Conservation (phyloP, 2,797 vertebrate genomes). For the Chelidonichthys spinosus region DNA sequence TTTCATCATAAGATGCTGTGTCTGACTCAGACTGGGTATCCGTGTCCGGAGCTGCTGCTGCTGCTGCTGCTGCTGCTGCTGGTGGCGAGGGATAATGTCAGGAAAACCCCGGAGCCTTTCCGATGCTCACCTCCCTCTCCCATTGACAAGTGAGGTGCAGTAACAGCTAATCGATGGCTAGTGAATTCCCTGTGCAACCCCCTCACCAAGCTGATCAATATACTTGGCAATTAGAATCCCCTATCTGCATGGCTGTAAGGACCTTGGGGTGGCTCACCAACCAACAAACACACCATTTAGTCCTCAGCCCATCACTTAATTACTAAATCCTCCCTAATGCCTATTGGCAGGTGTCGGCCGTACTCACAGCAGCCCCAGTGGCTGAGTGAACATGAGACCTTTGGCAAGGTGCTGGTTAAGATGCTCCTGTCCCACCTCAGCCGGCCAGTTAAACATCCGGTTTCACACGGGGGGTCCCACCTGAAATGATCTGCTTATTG, state of each 20-base stretch:
- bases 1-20: slow-evolving; percentile 64
- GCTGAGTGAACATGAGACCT: slow-evolving; percentile 85
- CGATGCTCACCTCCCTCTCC: slow-evolving; percentile 73
- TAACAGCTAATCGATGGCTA: slow-evolving; percentile 89
- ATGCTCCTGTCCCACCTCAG: slow-evolving; percentile 67
- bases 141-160: slow-evolving; percentile 83
- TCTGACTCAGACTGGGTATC: slow-evolving; percentile 43
- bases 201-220: slow-evolving; percentile 86
- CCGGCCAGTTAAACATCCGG: slow-evolving; percentile 81
- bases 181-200: slow-evolving; percentile 81
- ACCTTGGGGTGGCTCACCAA: slow-evolving; percentile 82
- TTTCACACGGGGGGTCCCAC: slow-evolving; percentile 74
- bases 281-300: slow-evolving; percentile 90
- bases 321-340: slow-evolving; percentile 88
- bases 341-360: slow-evolving; percentile 85
- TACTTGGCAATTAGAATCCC: slow-evolving; percentile 89
- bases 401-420: slow-evolving; percentile 82
- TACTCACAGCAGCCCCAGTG: slow-evolving; percentile 69
- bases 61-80: slow-evolving; percentile 23
- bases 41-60: slow-evolving; percentile 44
- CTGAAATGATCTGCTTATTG: slow-evolving; percentile 72
- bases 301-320: slow-evolving; percentile 90
- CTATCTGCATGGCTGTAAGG: slow-evolving; percentile 88
- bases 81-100: slow-evolving; percentile 60
- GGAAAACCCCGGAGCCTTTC: slow-evolving; percentile 74